phyloP scores from a whole-genome alignment of 2,797 vertebrate genomes.

The Phrynocephalus guinanensis region DNA sequence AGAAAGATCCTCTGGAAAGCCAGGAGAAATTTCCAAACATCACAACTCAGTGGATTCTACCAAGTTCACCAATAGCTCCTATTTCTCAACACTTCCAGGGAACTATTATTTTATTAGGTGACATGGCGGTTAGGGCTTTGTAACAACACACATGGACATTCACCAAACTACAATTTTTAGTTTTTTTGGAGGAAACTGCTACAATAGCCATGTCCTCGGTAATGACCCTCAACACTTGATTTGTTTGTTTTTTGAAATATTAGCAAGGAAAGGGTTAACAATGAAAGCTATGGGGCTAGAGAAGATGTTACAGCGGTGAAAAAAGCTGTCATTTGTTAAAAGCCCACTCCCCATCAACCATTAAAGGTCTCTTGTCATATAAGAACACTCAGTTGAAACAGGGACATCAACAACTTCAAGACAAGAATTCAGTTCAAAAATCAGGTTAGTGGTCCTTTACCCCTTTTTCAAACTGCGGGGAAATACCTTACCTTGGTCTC shows the following conservation, averaged over 20 bases:
- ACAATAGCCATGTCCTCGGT: not conserved
- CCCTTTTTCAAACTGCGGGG: not conserved
- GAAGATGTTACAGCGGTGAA: not conserved
- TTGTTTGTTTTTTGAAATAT: not conserved
- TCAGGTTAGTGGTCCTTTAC: not conserved
- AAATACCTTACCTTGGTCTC: constrained; percentile 46
- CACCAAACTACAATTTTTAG: not conserved
- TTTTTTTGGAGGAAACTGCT: not conserved
- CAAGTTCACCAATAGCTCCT: not conserved
- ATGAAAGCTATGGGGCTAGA: not conserved
- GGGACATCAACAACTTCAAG: not conserved
- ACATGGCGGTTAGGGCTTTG: not conserved
- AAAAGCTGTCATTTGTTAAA: not conserved
- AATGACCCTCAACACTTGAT: not conserved
- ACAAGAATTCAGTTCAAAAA: not conserved
- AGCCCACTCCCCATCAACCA: not conserved
- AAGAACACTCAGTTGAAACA: not conserved
- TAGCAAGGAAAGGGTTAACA: not conserved
- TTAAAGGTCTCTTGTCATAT: not conserved
- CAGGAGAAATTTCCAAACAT: not conserved
- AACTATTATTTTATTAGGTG: not conserved
- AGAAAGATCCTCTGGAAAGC: not conserved
- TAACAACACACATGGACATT: not conserved
- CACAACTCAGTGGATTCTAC: not conserved
- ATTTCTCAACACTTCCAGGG: not conserved